Base-by-base conservation (phyloP, 2,888 invertebrate species). In the Lasioglossum oenotherae region DNA sequence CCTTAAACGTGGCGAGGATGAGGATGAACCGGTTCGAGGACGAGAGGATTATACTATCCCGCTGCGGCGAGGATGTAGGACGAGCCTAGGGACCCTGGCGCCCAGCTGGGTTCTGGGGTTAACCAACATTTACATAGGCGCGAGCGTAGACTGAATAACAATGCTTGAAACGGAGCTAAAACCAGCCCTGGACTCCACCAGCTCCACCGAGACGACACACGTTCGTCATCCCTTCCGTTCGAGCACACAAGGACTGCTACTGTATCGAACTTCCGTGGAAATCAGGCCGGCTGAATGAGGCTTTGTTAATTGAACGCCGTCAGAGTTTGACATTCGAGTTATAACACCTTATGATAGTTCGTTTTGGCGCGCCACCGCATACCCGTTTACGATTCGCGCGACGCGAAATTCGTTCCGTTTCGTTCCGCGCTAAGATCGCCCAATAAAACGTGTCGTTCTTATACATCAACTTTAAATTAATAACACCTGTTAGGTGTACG, bases 61-160 rank as follows among this genome's bases (percentile, higher is more conserved):
- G 76, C 60, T 71, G 69, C 57, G 80, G 83, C 41, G 81, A 84
- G 87, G 87, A 85, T 87, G 84, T 84, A 85, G 89, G 83, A 81
- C 89, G 82, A 91, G 85, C 84, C 87, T 87, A 78, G 87, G 80
- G 89, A 87, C 78, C 81, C 79, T 74, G 60, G 71, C 80, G 64
- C 83, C 81, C 87, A 76, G 75, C 84, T 86, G 80, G 78, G 83
- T 41, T 69, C 87, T 81, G 87, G 88, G 92, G 90, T 92, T 93
- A 91, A 91, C 92, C 93, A 91, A 92, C 92, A 93, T 93, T 93
- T 93, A 92, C 92, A 93, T 92, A 92, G 91, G 90, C 91, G 87
- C 88, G 86, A 86, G 91, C 91, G 90, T 91, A 85, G 89, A 85
- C 91, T 91, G 93, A 93, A 93, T 93, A 93, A 93, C 90, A 93